phyloP scores from a whole-genome alignment of 1,140 invertebrate species.

The Sitophilus oryzae region DNA sequence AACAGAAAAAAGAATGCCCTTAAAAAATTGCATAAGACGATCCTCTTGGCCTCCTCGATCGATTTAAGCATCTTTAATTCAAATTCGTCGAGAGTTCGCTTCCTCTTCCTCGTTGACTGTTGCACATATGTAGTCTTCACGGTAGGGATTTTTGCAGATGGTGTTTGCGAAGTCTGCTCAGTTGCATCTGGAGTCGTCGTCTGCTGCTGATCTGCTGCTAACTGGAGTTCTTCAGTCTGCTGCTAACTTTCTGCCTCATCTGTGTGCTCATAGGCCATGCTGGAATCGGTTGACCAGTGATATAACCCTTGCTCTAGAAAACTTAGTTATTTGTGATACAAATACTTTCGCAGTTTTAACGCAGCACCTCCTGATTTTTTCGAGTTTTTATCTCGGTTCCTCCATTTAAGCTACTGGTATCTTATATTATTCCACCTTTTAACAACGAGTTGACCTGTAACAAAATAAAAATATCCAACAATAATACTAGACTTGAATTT shows the following conservation, averaged over 20 bases:
- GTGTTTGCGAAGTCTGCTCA: neutral
- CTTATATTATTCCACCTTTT: conserved; percentile 13
- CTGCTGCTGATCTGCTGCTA: conserved; percentile 1
- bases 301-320: conserved; percentile 8
- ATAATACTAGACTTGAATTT: too few relatives aligned
- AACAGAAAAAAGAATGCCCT: conserved; percentile 6
- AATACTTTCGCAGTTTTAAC: conserved; percentile 4
- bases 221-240: neutral
- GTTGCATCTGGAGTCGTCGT: conserved; percentile 2
- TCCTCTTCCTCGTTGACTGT: conserved; percentile 10
- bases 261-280: conserved; percentile 1
- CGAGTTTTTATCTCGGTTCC: conserved; percentile 1
- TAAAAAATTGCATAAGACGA: conserved; percentile 3
- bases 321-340: conserved; percentile 8
- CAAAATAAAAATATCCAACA: too few relatives aligned
- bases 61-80: conserved; percentile 9
- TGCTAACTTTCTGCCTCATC: conserved; percentile 5
- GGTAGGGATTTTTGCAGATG: neutral
- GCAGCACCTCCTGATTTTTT: conserved; percentile 11
- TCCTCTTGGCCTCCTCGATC: conserved; percentile 1
- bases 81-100: conserved; percentile 7
- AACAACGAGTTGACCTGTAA: conserved; percentile 9
- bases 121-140: neutral
- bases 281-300: conserved; percentile 4
- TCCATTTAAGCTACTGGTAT: conserved; percentile 10